These are phyloP conservation scores for Aradophagus sp. DNA, from an alignment of 1,140 invertebrate genomes.

Conservation along the genomic window DNA sequence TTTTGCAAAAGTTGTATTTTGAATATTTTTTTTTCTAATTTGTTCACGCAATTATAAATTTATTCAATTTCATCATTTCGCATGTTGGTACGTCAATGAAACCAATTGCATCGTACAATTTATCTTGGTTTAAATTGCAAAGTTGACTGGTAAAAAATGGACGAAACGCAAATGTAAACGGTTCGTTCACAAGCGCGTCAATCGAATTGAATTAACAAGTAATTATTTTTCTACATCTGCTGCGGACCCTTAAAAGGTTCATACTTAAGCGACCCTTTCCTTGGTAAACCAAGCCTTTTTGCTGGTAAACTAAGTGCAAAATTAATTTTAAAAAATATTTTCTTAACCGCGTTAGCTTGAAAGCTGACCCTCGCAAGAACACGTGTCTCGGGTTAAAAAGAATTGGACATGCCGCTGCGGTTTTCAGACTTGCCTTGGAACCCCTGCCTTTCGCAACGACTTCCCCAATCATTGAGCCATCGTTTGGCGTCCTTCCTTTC, in stretches of 20 bases:
- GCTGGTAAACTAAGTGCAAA: conserved; percentile 66
- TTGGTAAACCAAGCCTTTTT: conserved; percentile 49
- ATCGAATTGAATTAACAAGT: conserved; percentile 19
- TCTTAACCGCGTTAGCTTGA: conserved; percentile 71
- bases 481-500: too few relatives aligned
- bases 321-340: conserved; percentile 75
- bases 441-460: conserved; percentile 37
- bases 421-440: conserved; percentile 65
- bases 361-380: conserved; percentile 67
- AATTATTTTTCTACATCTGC: conserved; percentile 52
- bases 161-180: too few relatives aligned
- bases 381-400: conserved; percentile 61
- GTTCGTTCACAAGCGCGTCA: too few relatives aligned
- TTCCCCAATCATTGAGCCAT: conserved; percentile 33
- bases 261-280: conserved; percentile 50
- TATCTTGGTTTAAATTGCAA: too few relatives aligned
- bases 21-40: too few relatives aligned
- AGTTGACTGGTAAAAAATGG: too few relatives aligned
- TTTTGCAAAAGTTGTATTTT: too few relatives aligned
- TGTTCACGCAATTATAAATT: too few relatives aligned
- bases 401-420: conserved; percentile 68
- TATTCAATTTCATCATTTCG: too few relatives aligned
- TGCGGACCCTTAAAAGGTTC: conserved; percentile 53
- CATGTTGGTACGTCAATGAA: too few relatives aligned
- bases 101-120: too few relatives aligned